A percentile compares a stretch with the other conserved stretches of the same genome.
Conservation (phyloP, 1,140 invertebrate species). For the Lutraria rhynchaena region DNA sequence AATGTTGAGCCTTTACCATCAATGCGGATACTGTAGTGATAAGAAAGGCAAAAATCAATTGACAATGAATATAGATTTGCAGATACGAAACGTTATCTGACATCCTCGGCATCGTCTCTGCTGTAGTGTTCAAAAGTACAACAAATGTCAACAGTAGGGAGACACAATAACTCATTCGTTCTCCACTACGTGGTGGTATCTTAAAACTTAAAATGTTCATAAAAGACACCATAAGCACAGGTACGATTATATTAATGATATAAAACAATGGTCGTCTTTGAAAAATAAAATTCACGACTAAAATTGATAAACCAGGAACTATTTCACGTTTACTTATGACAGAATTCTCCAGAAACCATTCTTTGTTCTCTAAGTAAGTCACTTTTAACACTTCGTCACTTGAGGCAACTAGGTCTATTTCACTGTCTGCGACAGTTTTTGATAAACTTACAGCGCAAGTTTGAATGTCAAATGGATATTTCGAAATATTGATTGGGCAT, state of each 20-base stretch:
- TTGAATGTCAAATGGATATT: conserved; percentile 40
- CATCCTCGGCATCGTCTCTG: conserved; percentile 16
- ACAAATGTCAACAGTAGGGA: conserved; percentile 6
- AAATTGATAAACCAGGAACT: not conserved
- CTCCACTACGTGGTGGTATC: conserved; percentile 15
- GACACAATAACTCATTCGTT: conserved; percentile 20
- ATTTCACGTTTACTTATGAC: not conserved
- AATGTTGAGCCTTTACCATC: not conserved
- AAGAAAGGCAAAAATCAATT: not conserved
- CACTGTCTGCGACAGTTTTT: not conserved
- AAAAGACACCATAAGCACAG: conserved; percentile 19
- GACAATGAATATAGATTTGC: conserved; percentile 1
- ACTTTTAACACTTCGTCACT: not conserved
- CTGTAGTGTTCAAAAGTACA: not conserved
- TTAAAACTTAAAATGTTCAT: conserved; percentile 33
- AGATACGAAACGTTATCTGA: not conserved
- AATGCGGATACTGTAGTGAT: not conserved
- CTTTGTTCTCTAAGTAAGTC: not conserved
- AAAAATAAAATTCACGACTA: not conserved
- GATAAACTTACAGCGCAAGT: not conserved
- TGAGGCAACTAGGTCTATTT: no score
- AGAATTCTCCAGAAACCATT: not conserved
- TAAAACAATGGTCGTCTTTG: not conserved
- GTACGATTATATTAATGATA: conserved; percentile 8
- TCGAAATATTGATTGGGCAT: conserved; percentile 3